Evolutionary conservation across 2,888 invertebrate genomes (phyloP).

Genomic region (Sceliomorpha sp.): DNA sequence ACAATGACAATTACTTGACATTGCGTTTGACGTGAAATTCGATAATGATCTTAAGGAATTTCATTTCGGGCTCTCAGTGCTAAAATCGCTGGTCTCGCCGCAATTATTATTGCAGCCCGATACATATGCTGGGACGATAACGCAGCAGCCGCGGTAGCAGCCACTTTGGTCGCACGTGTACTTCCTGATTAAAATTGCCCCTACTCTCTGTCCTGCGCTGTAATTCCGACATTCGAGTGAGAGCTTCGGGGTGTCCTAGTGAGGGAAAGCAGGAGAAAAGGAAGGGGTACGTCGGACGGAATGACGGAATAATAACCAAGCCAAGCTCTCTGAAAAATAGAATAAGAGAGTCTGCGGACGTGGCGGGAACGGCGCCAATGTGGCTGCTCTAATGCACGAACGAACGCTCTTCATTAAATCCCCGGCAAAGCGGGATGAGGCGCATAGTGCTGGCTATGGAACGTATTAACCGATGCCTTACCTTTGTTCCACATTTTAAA

Average conservation of each 20-base stretch:
- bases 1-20: no score
- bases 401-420: slow-evolving; percentile 55
- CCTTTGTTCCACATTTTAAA: slow-evolving; percentile 45
- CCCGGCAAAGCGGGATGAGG: slow-evolving; percentile 42
- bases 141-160: no score
- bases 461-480: slow-evolving; percentile 40
- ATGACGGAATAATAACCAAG: slow-evolving; percentile 46
- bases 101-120: slow-evolving; percentile 38
- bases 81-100: slow-evolving; percentile 22
- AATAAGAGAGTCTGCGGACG: slow-evolving; percentile 44
- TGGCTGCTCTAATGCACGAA: slow-evolving; percentile 55
- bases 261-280: no score
- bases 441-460: slow-evolving; percentile 35
- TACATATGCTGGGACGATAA: slow-evolving; percentile 9
- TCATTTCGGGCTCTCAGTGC: slow-evolving; percentile 1
- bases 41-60: slow-evolving; percentile 22
- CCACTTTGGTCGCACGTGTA: slow-evolving; percentile 28
- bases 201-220: slow-evolving; percentile 7
- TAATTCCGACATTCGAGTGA: slow-evolving; percentile 31
- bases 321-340: slow-evolving; percentile 48
- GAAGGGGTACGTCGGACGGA: slow-evolving; percentile 22
- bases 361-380: slow-evolving; percentile 54
- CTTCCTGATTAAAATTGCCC: slow-evolving; percentile 47
- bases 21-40: slow-evolving; percentile 22
- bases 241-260: slow-evolving; percentile 1